A percentile compares a stretch with the other conserved stretches of the same genome.
Evolutionary conservation across 2,888 invertebrate genomes (phyloP).

Genomic region (Mythimna ferrago): DNA sequence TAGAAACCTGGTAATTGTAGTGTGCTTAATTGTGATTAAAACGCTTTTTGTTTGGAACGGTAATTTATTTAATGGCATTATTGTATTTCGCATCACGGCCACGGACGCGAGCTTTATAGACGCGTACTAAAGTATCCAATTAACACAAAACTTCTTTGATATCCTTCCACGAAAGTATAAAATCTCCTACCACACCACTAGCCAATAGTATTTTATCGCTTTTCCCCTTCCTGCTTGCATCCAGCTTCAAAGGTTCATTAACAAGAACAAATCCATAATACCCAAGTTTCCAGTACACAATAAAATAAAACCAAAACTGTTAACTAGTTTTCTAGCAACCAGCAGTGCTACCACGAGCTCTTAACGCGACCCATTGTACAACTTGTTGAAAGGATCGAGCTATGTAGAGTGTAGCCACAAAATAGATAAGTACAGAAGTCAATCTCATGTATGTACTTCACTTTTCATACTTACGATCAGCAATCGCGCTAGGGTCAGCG

Average conservation of each 20-base stretch:
- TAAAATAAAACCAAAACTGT: constrained; percentile 23
- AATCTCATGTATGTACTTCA: no score
- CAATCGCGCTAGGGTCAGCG: no score
- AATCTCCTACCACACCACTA: neutral
- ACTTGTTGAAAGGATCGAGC: no score
- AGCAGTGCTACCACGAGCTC: neutral
- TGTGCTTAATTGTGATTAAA: constrained; percentile 25
- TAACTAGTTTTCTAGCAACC: constrained; percentile 38
- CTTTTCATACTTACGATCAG: no score
- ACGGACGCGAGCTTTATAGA: no score
- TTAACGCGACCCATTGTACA: no score
- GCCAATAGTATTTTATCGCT: constrained; percentile 15
- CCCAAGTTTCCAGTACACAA: constrained; percentile 8
- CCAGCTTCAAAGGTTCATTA: constrained; percentile 6
- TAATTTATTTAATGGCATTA: constrained; percentile 44
- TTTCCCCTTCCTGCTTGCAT: constrained; percentile 7
- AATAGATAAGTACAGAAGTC: no score
- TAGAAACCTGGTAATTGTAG: constrained; percentile 20
- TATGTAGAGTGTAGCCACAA: no score
- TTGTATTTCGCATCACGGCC: constrained; percentile 7
- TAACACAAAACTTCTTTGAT: no score
- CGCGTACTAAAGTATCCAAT: no score
- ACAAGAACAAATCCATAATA: constrained; percentile 28
- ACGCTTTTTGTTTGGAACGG: constrained; percentile 22
- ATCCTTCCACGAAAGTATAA: neutral